Evolutionary conservation across 2,797 vertebrate genomes (phyloP), one percentile per base, ranked within the genome.

Genomic region (Alectoris magna): DNA sequence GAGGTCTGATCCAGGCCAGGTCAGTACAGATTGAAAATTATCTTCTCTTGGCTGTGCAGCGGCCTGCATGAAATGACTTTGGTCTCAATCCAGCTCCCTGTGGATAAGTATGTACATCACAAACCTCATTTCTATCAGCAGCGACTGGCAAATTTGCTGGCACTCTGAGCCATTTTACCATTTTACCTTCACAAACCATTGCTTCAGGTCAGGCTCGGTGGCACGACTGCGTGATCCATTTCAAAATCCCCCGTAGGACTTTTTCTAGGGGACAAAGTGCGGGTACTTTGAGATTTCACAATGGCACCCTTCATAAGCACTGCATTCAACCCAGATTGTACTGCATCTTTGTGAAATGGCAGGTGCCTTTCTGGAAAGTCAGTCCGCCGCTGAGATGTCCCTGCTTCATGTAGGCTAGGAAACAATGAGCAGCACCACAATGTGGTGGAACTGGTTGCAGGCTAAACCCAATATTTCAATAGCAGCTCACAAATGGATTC

Each of bases 161-260:
- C 88, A 94, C 59, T 22, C 62, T 39, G 91, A 93, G 66, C 64
- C 71, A 31, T 72, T 92, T 67, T 41, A 31, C 78, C 87, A 53
- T 85, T 91, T 72, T 90, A 75, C 85, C 80, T 94, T 93, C 89
- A 92, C 90, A 94, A 89, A 23, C 81, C 81, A 38, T 62, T 89
- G 94, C 90, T 87, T 83, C 29, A 10, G 91, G 83, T 93, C 94
- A 82, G 64, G 77, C 63, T 66, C 21, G 70, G 70, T 77, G 85
- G 39, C 0, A 1, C 73, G 82, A 82, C 87, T n/a, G n/a, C 34
- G 26, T 31, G 64, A 86, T 70, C 76, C 23, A 2, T 70, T 87
- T 64, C 68, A 22, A 26, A 84, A 41, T 15, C 18, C 73, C 31
- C 76, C 19, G 34, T 0, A 23, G 93, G 69, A 48, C 31, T 41